Percentiles rank a stretch among this genome's conserved stretches.
These are phyloP conservation scores for Seira ritae DNA, from an alignment of 2,888 invertebrate genomes.

Conservation along the genomic window DNA sequence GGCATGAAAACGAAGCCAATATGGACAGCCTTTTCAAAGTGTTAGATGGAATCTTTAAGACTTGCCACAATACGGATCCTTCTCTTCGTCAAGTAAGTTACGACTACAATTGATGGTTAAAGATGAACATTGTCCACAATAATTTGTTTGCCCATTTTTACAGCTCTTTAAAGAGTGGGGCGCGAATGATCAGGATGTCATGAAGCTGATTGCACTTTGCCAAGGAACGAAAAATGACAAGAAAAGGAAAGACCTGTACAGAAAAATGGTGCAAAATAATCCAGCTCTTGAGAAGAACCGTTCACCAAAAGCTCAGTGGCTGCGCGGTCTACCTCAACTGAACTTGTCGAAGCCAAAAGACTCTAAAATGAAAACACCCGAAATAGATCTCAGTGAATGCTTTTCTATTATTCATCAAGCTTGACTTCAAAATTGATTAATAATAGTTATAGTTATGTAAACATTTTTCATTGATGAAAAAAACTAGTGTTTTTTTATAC, in stretches of 20 bases:
- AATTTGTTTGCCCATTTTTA: too few species aligned
- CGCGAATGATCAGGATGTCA: slow-evolving; percentile 62
- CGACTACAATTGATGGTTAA: too few species aligned
- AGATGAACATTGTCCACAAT: too few species aligned
- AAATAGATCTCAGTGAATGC: slow-evolving; percentile 72
- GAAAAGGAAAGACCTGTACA: slow-evolving; percentile 69
- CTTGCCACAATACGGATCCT: slow-evolving; percentile 52
- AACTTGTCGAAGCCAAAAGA: slow-evolving; percentile 54
- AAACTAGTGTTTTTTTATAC: too few species aligned
- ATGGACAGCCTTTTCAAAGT: slow-evolving; percentile 66
- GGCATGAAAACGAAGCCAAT: slow-evolving; percentile 66
- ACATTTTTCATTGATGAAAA: too few species aligned
- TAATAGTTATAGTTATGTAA: too few species aligned
- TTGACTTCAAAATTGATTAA: too few species aligned
- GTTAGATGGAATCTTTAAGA: slow-evolving; percentile 64
- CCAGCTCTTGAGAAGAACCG: slow-evolving; percentile 67
- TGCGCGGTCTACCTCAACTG: slow-evolving; percentile 66
- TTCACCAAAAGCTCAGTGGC: slow-evolving; percentile 69
- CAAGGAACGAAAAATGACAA: slow-evolving; percentile 61
- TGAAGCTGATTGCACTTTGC: slow-evolving; percentile 55
- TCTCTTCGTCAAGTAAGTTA: slow-evolving; percentile 50
- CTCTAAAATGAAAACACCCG: slow-evolving; percentile 57
- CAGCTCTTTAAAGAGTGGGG: slow-evolving; percentile 71
- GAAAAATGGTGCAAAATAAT: slow-evolving; percentile 64
- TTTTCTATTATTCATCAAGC: slow-evolving; percentile 69